Percentiles rank a stretch among this genome's conserved stretches.
Conservation (phyloP, 2,888 invertebrate species). For the Rhimphoctona megacephalus region DNA sequence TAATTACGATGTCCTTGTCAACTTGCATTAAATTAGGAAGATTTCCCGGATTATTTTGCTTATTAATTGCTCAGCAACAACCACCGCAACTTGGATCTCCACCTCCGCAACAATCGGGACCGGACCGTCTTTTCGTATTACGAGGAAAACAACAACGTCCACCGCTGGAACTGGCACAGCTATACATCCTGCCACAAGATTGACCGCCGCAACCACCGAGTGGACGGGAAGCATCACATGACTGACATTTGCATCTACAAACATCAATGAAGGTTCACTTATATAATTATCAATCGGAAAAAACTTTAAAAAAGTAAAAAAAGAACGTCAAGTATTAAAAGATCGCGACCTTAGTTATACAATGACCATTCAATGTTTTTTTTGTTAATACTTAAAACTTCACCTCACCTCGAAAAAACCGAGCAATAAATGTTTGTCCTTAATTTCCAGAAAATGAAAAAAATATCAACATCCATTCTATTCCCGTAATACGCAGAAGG, state of each 20-base stretch:
- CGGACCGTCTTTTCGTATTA: conserved; percentile 71
- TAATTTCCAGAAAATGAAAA: no score
- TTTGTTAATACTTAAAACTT: no score
- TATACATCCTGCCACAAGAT: conserved; percentile 74
- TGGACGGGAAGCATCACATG: conserved; percentile 67
- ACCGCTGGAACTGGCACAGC: conserved; percentile 71
- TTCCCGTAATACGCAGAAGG: no score
- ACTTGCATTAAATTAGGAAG: neutral
- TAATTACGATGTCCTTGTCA: neutral
- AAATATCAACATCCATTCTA: no score
- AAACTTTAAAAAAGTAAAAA: no score
- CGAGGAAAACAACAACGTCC: conserved; percentile 73
- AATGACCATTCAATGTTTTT: no score
- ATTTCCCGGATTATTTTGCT: neutral
- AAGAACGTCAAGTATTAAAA: no score
- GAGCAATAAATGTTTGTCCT: no score
- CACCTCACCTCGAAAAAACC: no score
- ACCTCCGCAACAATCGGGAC: conserved; percentile 73
- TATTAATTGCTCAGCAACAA: conserved; percentile 57
- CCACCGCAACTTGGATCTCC: conserved; percentile 65
- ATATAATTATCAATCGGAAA: no score
- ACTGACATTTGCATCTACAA: conserved; percentile 72
- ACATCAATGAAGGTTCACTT: neutral
- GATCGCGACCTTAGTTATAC: no score
- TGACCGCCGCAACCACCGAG: conserved; percentile 73